A percentile compares a stretch with the other conserved stretches of the same genome.
Conservation (phyloP, 2,797 vertebrate species). For the Anabacerthia variegaticeps region DNA sequence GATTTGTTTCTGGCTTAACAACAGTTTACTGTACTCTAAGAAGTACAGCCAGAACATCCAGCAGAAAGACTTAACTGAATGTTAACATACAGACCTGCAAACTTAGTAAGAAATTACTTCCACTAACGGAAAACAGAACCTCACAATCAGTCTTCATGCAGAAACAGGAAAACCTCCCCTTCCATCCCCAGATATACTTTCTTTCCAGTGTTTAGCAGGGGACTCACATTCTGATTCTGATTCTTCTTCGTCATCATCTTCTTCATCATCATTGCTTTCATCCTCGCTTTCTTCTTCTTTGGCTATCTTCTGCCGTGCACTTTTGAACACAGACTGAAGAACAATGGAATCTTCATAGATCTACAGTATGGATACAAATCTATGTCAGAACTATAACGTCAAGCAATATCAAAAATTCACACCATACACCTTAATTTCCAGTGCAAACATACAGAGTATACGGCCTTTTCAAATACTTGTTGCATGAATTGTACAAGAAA, state of each 20-base stretch:
- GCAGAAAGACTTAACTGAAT: not conserved
- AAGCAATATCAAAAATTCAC: not conserved
- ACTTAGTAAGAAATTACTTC: not conserved
- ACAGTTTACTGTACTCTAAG: not conserved
- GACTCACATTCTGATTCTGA: constrained; percentile 91
- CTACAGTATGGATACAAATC: constrained; percentile 70
- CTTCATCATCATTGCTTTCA: constrained; percentile 92
- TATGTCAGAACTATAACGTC: constrained; percentile 10
- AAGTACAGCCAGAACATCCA: not conserved
- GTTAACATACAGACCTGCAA: not conserved
- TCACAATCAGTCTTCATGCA: not conserved
- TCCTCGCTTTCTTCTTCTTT: constrained; percentile 98
- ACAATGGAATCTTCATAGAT: constrained; percentile 98
- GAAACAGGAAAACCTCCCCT: not conserved
- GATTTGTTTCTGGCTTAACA: not conserved
- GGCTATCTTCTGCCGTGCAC: constrained; percentile 95
- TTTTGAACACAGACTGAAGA: constrained; percentile 97
- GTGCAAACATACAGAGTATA: not conserved
- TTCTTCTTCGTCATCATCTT: constrained; percentile 91
- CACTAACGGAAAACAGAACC: not conserved
- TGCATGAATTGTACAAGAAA: not conserved
- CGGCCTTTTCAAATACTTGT: not conserved
- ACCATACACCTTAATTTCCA: not conserved
- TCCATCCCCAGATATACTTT: not conserved
- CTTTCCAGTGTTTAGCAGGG: not conserved